Conservation (phyloP, 2,113 vertebrate species). For the Ptilorrhoa leucosticta region DNA sequence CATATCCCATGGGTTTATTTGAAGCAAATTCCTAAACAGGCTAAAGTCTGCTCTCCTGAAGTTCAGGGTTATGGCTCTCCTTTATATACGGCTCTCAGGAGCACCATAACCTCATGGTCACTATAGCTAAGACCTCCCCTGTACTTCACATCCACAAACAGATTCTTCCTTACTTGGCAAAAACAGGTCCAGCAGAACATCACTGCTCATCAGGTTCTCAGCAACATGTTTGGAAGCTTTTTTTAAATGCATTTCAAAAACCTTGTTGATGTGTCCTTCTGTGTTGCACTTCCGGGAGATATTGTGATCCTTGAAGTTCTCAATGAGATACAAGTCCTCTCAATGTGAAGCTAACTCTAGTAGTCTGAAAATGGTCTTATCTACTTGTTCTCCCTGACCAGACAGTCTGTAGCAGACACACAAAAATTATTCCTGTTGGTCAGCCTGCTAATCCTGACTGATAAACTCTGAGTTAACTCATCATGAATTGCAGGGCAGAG, state of each 20-base stretch:
- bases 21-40: neutral
- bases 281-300: neutral
- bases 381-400: neutral
- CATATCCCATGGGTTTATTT: neutral
- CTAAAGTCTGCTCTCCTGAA: neutral
- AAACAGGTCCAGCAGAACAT: neutral
- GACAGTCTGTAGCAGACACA: neutral
- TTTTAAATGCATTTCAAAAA: neutral
- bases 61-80: neutral
- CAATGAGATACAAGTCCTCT: neutral
- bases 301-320: neutral
- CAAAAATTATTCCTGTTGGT: neutral
- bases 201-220: neutral
- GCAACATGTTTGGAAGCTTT: neutral
- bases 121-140: neutral
- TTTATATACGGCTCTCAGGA: neutral
- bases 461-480: neutral
- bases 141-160: neutral
- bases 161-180: neutral
- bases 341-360: neutral
- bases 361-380: neutral
- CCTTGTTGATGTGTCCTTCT: neutral
- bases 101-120: fast-evolving
- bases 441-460: neutral
- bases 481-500: neutral